Evolutionary conservation across 2,888 invertebrate genomes (phyloP).

Genomic region (Cheilosia vulpina): DNA sequence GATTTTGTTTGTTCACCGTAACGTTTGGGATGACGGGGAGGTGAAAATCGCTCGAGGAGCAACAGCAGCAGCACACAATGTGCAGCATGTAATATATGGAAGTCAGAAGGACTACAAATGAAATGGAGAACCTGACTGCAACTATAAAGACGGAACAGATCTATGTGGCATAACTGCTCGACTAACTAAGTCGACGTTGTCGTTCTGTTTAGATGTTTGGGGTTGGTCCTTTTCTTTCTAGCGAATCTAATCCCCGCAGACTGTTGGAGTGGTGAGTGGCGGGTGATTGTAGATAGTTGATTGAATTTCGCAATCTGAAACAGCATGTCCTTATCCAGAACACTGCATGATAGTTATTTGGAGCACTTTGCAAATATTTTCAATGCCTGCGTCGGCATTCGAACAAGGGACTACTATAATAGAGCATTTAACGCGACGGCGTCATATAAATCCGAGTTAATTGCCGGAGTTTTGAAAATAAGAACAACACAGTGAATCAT

Average conservation of each 20-base stretch:
- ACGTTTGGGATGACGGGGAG: slow-evolving; percentile 6
- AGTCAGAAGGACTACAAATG: slow-evolving; percentile 41
- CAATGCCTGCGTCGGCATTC: neutral
- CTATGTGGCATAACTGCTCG: slow-evolving; percentile 26
- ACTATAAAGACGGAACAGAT: slow-evolving; percentile 17
- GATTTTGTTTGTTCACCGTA: slow-evolving; percentile 49
- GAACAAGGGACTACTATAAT: slow-evolving; percentile 12
- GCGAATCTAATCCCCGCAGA: neutral
- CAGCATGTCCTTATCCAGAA: slow-evolving; percentile 26
- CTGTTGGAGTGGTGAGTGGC: neutral
- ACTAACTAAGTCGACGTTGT: slow-evolving; percentile 17
- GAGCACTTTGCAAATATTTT: slow-evolving; percentile 20
- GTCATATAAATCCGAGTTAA: slow-evolving; percentile 52
- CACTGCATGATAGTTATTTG: slow-evolving; percentile 46
- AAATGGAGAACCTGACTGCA: slow-evolving; percentile 15
- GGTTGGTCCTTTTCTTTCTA: neutral
- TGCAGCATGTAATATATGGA: slow-evolving; percentile 2
- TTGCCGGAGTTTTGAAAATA: slow-evolving; percentile 32
- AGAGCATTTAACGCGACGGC: slow-evolving; percentile 34
- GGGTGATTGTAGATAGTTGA: neutral
- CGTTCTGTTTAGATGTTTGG: slow-evolving; percentile 4
- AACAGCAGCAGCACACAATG: slow-evolving; percentile 33
- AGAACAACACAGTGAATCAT: neutral
- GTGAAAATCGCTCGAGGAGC: slow-evolving; percentile 23
- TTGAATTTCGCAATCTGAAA: slow-evolving; percentile 24